Evolutionary conservation across 2,797 vertebrate genomes (phyloP).

Genomic region (Hephaestus fuliginosus): DNA sequence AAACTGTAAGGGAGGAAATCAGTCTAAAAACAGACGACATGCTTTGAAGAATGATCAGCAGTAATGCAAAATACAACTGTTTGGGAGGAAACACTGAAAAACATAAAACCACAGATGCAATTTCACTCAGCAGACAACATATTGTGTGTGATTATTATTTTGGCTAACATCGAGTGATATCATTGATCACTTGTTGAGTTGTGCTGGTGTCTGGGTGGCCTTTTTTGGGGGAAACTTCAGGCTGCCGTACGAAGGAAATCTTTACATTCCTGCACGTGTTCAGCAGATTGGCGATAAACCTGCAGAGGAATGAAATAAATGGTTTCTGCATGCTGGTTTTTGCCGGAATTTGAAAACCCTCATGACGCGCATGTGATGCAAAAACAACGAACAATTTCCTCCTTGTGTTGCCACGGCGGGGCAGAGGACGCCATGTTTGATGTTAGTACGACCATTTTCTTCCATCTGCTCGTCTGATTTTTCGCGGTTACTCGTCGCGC

Average conservation of each 20-base stretch:
- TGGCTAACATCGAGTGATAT: background rate
- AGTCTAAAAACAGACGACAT: background rate
- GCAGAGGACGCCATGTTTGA: background rate
- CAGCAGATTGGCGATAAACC: background rate
- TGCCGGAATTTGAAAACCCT: background rate
- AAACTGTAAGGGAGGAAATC: background rate
- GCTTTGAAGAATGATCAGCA: background rate
- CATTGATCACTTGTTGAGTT: background rate
- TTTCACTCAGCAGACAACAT: too few species aligned
- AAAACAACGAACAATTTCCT: conserved; percentile 21
- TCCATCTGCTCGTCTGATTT: background rate
- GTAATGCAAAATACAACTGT: background rate
- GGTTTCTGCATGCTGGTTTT: background rate
- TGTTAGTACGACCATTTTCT: background rate
- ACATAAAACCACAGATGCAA: too few species aligned
- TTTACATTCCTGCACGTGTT: background rate
- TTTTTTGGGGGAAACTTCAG: background rate
- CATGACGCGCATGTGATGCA: conserved; percentile 39
- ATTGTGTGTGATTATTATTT: too few species aligned
- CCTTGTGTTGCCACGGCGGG: background rate
- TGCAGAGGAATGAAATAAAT: background rate
- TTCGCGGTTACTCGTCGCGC: background rate
- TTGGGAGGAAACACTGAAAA: background rate
- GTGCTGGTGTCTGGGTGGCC: too few species aligned
- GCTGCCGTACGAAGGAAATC: background rate